These are phyloP conservation scores for Gallinago stenura DNA, from an alignment of 2,797 vertebrate species.

Conservation along the genomic window DNA sequence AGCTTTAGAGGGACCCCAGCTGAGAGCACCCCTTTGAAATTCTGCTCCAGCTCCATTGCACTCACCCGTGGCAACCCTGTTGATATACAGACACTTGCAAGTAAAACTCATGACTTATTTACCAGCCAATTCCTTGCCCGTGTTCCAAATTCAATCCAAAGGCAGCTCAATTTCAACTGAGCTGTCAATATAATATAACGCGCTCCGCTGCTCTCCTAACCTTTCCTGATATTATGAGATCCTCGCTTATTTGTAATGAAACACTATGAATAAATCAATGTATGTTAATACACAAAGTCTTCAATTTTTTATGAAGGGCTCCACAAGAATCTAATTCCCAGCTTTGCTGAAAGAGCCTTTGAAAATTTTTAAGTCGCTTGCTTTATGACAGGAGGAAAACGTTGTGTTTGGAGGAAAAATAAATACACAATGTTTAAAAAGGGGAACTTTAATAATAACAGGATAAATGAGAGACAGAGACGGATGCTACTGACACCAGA, in stretches of 20 bases:
- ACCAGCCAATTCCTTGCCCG: constrained; percentile 74
- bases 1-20: neutral
- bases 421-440: constrained; percentile 17
- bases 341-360: constrained; percentile 73
- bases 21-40: constrained; percentile 22
- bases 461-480: neutral
- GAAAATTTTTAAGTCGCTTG: constrained; percentile 69
- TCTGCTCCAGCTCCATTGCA: neutral
- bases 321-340: constrained; percentile 76
- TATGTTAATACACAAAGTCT: constrained; percentile 83
- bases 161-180: constrained; percentile 73
- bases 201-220: constrained; percentile 75
- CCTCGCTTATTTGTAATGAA: constrained; percentile 84
- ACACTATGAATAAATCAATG: constrained; percentile 87
- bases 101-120: constrained; percentile 82
- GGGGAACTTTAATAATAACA: neutral
- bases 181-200: constrained; percentile 81
- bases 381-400: constrained; percentile 19
- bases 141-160: constrained; percentile 78
- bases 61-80: constrained; percentile 11
- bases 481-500: neutral
- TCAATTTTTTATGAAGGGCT: constrained; percentile 81
- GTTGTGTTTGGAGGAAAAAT: constrained; percentile 10
- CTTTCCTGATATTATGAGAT: constrained; percentile 78
- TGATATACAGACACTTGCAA: constrained; percentile 56